Conservation (phyloP, 2,888 invertebrate species). For the Stenurella melanura region DNA sequence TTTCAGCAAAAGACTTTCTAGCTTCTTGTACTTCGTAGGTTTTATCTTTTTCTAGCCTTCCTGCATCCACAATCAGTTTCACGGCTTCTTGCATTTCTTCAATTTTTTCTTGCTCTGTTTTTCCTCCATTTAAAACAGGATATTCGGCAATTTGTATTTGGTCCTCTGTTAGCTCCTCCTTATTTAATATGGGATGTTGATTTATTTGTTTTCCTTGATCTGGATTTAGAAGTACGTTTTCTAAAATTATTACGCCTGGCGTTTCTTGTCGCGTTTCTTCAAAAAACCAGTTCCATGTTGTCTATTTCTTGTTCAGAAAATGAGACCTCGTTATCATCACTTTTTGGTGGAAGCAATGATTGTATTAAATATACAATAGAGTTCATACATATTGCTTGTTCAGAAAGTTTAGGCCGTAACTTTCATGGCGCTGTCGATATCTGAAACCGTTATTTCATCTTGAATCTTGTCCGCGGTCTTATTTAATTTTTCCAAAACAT, state of each 20-base stretch:
- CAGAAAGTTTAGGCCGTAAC: slow-evolving; percentile 19
- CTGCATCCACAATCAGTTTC: slow-evolving; percentile 27
- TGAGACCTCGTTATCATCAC: slow-evolving; percentile 24
- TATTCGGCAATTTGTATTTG: slow-evolving; percentile 18
- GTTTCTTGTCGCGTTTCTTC: slow-evolving; percentile 22
- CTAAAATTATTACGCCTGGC: slow-evolving; percentile 30
- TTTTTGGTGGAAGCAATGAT: slow-evolving; percentile 19
- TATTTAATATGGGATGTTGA: slow-evolving; percentile 27
- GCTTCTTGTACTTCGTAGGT: slow-evolving; percentile 16
- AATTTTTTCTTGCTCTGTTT: slow-evolving; percentile 14
- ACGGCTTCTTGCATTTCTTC: slow-evolving; percentile 14
- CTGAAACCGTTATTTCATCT: slow-evolving; percentile 5
- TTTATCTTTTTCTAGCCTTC: slow-evolving; percentile 31
- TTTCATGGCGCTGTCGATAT: slow-evolving; percentile 17
- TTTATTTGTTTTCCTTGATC: slow-evolving; percentile 24
- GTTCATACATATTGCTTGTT: slow-evolving; percentile 21
- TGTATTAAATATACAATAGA: slow-evolving; percentile 19
- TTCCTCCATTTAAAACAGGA: slow-evolving; percentile 16
- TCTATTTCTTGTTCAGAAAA: slow-evolving; percentile 36
- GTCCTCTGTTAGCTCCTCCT: slow-evolving; percentile 8
- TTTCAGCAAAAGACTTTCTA: slow-evolving; percentile 24
- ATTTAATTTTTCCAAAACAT: too few species aligned
- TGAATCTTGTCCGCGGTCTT: too few species aligned
- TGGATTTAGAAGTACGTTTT: slow-evolving; percentile 27
- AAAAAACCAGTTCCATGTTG: slow-evolving; percentile 40